Evolutionary conservation across 2,113 vertebrate species (phyloP).

Genomic region (Choloepus hoffmanni): DNA sequence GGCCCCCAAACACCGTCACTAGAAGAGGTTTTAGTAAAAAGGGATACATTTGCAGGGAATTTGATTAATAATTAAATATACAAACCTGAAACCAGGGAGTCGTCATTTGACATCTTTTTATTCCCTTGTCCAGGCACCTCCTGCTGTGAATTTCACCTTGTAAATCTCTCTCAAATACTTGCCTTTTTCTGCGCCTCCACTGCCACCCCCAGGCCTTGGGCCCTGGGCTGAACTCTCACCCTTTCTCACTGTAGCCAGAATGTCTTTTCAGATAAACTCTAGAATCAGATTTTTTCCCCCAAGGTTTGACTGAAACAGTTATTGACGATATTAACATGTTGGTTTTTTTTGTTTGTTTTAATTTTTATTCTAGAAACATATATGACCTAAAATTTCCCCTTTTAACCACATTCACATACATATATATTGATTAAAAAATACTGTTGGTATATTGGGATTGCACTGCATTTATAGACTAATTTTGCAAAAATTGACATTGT

Average conservation of each 20-base stretch:
- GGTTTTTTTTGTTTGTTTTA: background rate
- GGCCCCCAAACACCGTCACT: background rate
- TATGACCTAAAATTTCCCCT: no score
- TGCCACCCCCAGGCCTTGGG: background rate
- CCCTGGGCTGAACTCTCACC: background rate
- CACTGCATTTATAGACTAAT: background rate
- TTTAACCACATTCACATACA: no score
- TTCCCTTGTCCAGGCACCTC: background rate
- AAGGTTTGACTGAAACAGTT: no score
- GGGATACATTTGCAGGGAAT: background rate
- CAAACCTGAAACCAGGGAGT: background rate
- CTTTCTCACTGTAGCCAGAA: background rate
- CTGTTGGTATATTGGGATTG: background rate
- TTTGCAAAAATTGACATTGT: background rate
- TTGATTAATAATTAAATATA: background rate
- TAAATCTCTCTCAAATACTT: background rate
- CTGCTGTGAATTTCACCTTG: background rate
- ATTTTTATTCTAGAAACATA: background rate
- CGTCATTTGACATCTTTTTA: background rate
- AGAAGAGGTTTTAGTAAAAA: background rate
- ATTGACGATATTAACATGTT: no score
- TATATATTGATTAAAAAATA: background rate
- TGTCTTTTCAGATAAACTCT: background rate
- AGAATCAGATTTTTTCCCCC: background rate
- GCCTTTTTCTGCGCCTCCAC: background rate